phyloP scores from a whole-genome alignment of 1,140 invertebrate genomes.

The Wiebesia pumilae region DNA sequence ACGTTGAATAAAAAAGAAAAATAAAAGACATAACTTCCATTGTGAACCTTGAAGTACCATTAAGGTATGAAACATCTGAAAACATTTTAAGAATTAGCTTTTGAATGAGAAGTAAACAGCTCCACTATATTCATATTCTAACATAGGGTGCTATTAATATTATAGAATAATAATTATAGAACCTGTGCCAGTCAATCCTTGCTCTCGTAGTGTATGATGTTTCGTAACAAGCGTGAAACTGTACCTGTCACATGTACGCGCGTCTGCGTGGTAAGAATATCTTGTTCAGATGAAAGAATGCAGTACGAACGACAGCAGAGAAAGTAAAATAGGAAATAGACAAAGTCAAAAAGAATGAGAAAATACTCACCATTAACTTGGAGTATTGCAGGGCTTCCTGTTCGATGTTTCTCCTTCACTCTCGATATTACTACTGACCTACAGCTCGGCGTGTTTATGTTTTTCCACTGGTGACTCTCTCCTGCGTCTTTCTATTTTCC shows the following conservation, averaged over 20 bases:
- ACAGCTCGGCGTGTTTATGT: background rate
- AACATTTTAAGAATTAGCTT: too few species aligned
- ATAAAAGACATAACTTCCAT: too few species aligned
- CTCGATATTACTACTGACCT: background rate
- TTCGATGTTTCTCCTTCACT: background rate
- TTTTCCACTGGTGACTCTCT: background rate
- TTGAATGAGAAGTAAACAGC: too few species aligned
- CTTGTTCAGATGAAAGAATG: background rate
- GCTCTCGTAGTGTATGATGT: background rate
- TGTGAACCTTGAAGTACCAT: too few species aligned
- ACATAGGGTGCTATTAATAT: too few species aligned
- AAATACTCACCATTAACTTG: background rate
- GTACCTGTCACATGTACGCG: constrained; percentile 14
- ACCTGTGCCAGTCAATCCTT: background rate
- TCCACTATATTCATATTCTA: too few species aligned
- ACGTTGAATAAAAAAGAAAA: too few species aligned
- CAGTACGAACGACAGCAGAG: background rate
- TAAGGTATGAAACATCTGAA: too few species aligned
- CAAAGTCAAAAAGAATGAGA: too few species aligned
- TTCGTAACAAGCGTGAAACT: background rate
- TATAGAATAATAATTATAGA: background rate
- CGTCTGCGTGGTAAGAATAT: background rate
- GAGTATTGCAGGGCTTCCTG: background rate
- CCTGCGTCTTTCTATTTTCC: background rate
- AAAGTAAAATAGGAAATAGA: background rate